Base-by-base conservation (phyloP, 2,888 invertebrate genomes). In the Synergus gifuensis region DNA sequence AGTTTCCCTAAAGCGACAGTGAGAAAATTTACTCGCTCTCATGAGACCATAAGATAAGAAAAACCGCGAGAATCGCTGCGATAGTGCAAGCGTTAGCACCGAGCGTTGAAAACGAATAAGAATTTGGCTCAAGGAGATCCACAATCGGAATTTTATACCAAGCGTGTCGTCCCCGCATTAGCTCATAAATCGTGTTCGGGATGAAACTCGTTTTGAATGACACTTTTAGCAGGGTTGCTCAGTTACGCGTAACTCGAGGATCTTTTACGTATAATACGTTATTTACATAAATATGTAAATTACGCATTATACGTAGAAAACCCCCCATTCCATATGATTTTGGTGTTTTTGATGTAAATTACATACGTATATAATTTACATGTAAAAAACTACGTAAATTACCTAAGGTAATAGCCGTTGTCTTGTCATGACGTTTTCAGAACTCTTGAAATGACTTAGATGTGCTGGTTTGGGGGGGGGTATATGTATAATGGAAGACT, bases 121-220 rank as follows among this genome's bases (percentile, higher is more conserved):
- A 81, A 87, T 86, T 85, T 86, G 84, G 86, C 85, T 85, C 87
- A 87, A 87, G 87, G 87, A 84, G 86, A 87, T 79, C 83, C 79
- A 81, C 84, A 83, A 86, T 82, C 81, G 81, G 82, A 83, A 80
- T 84, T 80, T 78, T 77, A 78, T 67, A 22, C 76, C 46, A 62
- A 28, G 78, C 49, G 78, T 79, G 73, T 80, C 77, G 78, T 78
- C 64, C 64, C 76, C 78, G 77, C 78, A 79, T 81, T 69, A 66
- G 60, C 76, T 64, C 44, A 60, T 79, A 73, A 76, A 78, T 78
- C 78, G n/a, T 63, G 73, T 82, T 80, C 77, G 44, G 36, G 36
- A 46, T 78, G 62, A 73, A 60, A 46, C 78, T 78, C 18, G n/a
- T 69, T 8, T 69, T 28, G 46, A 49, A 49, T 54, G n/a, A 9